A percentile compares a stretch with the other conserved stretches of the same genome.
Evolutionary conservation across 2,797 vertebrate genomes (phyloP).

Genomic region (Channallabes apus): DNA sequence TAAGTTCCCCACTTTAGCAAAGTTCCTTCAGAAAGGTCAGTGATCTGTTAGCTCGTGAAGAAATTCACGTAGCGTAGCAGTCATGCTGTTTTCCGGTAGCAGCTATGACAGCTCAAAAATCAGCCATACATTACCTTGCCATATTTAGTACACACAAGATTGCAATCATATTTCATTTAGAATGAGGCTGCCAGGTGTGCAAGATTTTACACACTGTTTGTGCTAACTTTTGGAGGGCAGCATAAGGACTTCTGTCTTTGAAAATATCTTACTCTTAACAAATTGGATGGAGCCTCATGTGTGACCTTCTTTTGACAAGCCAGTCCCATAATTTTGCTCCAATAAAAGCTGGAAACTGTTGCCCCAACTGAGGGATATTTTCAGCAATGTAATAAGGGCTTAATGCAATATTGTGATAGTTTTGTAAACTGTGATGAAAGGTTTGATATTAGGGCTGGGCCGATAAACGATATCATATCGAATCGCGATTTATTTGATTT

Average conservation of each 20-base stretch:
- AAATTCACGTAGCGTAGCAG: background rate
- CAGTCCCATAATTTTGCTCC: background rate
- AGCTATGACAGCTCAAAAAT: background rate
- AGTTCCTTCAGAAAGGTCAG: background rate
- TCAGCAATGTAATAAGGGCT: background rate
- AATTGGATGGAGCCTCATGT: background rate
- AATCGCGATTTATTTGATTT: too few relatives aligned
- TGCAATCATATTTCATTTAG: constrained; percentile 10
- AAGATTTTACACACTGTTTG: background rate
- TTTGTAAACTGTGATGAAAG: background rate
- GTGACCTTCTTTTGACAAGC: background rate
- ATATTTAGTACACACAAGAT: background rate
- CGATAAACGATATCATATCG: too few relatives aligned
- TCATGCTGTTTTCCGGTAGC: background rate
- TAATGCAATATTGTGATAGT: background rate
- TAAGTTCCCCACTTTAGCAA: background rate
- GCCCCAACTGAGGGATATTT: background rate
- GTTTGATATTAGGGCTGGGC: too few relatives aligned
- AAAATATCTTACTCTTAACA: background rate
- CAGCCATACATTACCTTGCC: background rate
- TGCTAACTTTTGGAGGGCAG: background rate
- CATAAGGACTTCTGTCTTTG: background rate
- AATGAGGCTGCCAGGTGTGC: background rate
- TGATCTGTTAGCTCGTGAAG: background rate
- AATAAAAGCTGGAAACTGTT: background rate